A percentile compares a stretch with the other conserved stretches of the same genome.
Conservation (phyloP, 2,797 vertebrate genomes). For the Takifugu ocellatus region DNA sequence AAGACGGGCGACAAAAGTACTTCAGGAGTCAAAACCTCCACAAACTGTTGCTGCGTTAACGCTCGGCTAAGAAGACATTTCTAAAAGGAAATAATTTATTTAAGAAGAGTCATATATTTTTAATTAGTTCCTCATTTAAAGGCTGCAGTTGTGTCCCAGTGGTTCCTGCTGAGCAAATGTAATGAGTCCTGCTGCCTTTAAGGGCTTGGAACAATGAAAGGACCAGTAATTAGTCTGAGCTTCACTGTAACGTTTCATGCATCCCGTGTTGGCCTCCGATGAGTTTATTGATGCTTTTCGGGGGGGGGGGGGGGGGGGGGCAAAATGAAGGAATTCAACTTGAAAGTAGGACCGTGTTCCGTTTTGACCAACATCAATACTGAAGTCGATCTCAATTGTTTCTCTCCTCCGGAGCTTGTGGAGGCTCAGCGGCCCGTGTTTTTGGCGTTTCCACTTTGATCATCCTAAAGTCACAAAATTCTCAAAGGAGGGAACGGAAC, state of each 20-base stretch:
- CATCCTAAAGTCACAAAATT: no score
- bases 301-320: no score
- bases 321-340: no score
- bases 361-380: no score
- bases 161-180: slow-evolving; percentile 22
- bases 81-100: slow-evolving; percentile 10
- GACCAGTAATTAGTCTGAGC: slow-evolving; percentile 37
- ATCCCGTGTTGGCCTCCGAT: slow-evolving; percentile 11
- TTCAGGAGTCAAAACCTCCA: neutral
- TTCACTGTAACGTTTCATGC: slow-evolving; percentile 21
- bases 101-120: slow-evolving; percentile 22
- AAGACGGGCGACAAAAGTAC: neutral
- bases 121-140: slow-evolving; percentile 34
- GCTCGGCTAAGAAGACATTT: neutral
- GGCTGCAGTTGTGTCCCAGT: slow-evolving; percentile 11
- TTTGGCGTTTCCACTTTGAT: no score
- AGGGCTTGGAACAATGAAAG: slow-evolving; percentile 29
- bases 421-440: no score
- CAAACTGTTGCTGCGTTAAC: neutral
- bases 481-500: neutral
- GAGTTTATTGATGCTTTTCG: neutral
- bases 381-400: no score
- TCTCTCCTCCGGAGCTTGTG: no score
- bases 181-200: slow-evolving; percentile 34
- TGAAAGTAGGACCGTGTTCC: no score